Conservation (phyloP, 2,888 invertebrate genomes). For the Troilus luridus region DNA sequence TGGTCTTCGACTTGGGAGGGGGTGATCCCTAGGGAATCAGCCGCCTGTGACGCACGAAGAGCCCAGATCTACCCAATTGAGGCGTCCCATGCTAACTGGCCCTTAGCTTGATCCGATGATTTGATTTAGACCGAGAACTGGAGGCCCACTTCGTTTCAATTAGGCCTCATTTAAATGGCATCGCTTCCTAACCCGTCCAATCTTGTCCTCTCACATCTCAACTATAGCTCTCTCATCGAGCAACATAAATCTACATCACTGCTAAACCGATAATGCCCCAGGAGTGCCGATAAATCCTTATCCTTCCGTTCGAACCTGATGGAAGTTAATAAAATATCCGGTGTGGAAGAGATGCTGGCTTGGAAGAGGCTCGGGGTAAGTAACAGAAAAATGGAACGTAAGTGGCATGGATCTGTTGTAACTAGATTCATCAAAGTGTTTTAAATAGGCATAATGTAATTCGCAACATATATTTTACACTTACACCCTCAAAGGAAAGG, state of each 20-base stretch:
- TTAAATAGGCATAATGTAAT: too few relatives aligned
- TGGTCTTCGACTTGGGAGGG: too few relatives aligned
- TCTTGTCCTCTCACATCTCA: slow-evolving; percentile 42
- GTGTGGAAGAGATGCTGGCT: background rate
- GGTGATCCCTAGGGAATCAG: background rate
- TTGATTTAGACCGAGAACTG: slow-evolving; percentile 52
- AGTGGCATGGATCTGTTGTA: too few relatives aligned
- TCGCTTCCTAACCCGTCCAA: slow-evolving; percentile 34
- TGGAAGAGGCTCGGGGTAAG: background rate
- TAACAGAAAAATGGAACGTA: background rate
- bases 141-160: slow-evolving; percentile 56
- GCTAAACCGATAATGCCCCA: background rate
- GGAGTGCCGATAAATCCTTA: background rate
- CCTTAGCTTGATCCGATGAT: slow-evolving; percentile 54
- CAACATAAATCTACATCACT: slow-evolving; percentile 23
- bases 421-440: too few relatives aligned
- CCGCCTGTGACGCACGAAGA: background rate
- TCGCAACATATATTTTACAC: too few relatives aligned
- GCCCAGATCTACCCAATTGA: background rate
- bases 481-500: too few relatives aligned
- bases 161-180: slow-evolving; percentile 53
- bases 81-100: slow-evolving; percentile 21
- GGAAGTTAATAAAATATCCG: background rate
- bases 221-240: background rate
- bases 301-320: background rate